Evolutionary conservation across 1,140 invertebrate species (phyloP).

Genomic region (Danaus melanippus): DNA sequence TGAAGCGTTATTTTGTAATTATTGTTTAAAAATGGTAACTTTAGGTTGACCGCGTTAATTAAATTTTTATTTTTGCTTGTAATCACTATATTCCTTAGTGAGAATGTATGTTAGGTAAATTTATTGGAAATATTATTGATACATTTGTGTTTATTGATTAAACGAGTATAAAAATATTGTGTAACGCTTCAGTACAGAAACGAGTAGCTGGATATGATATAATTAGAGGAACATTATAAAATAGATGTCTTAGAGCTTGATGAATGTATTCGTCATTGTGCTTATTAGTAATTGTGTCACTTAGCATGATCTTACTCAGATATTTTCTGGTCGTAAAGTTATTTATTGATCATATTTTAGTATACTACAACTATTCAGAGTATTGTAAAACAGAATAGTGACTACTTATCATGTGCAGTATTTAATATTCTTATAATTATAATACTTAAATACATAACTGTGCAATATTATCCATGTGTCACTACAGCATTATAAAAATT

Average conservation of each 20-base stretch:
- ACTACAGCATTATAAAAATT: no score
- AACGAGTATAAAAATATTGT: conserved; percentile 41
- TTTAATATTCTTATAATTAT: no score
- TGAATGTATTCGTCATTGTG: conserved; percentile 69
- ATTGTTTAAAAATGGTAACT: conserved; percentile 28
- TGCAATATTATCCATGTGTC: no score
- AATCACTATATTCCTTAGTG: conserved; percentile 26
- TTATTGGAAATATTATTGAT: conserved; percentile 19
- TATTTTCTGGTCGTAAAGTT: conserved; percentile 46
- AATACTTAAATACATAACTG: no score
- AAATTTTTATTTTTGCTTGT: conserved; percentile 21
- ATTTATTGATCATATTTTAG: conserved; percentile 31
- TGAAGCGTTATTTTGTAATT: conserved; percentile 33
- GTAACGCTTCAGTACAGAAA: conserved; percentile 61
- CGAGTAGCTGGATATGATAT: conserved; percentile 56
- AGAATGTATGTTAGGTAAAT: conserved; percentile 25
- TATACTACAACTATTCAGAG: conserved; percentile 4
- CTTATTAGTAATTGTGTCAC: conserved; percentile 59
- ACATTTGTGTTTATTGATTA: conserved; percentile 20
- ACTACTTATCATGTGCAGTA: no score
- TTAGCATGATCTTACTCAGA: conserved; percentile 63
- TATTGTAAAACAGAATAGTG: no score
- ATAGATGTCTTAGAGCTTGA: conserved; percentile 67
- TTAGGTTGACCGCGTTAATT: conserved; percentile 26
- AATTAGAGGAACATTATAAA: conserved; percentile 46